Conservation (phyloP, 2,113 vertebrate species). For the Phycodurus eques region DNA sequence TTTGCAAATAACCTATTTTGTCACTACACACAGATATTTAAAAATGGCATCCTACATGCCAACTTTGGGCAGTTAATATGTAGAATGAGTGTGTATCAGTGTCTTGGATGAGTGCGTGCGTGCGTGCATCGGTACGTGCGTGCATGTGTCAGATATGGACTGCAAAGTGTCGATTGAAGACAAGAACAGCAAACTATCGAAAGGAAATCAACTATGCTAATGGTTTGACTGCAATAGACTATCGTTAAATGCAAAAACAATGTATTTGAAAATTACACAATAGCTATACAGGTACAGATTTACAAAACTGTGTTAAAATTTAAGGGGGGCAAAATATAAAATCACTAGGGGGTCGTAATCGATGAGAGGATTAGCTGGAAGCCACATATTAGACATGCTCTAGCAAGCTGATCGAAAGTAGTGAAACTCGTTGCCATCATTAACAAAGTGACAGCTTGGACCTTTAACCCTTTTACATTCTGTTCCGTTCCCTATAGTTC, state of each 20-base stretch:
- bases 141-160: conserved; percentile 55
- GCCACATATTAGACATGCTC: too few relatives aligned
- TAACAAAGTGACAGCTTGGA: not conserved
- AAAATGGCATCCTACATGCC: conserved; percentile 45
- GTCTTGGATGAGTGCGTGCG: conserved; percentile 11
- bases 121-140: conserved; percentile 25
- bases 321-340: too few relatives aligned
- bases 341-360: too few relatives aligned
- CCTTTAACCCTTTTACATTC: too few relatives aligned
- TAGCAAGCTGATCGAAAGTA: not conserved
- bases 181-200: not conserved
- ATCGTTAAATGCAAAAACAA: not conserved
- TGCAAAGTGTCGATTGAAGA: conserved; percentile 30
- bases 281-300: too few relatives aligned
- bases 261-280: too few relatives aligned
- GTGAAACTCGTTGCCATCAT: not conserved
- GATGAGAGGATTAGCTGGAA: too few relatives aligned
- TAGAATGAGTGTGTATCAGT: conserved; percentile 61
- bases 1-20: conserved; percentile 30
- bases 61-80: conserved; percentile 53
- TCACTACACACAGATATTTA: conserved; percentile 54
- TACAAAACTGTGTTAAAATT: too few relatives aligned
- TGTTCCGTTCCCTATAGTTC: not conserved
- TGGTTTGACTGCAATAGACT: not conserved
- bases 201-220: not conserved